phyloP scores from a whole-genome alignment of 2,888 invertebrate species.

The Drosophila paranaensis region DNA sequence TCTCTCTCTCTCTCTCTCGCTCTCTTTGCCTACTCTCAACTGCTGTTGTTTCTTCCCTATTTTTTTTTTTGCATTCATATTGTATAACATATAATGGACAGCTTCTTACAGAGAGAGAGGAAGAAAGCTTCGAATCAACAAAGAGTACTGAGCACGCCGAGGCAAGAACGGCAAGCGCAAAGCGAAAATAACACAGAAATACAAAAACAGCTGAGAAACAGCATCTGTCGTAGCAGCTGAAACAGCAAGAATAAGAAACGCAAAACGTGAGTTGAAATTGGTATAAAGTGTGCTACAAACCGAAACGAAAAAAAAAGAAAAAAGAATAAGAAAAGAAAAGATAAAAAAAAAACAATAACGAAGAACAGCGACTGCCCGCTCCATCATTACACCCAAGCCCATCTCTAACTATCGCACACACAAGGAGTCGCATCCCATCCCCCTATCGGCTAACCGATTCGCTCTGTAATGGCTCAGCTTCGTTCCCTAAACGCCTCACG shows the following conservation, averaged over 20 bases:
- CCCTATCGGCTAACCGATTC: neutral
- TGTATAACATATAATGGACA: slow-evolving; percentile 64
- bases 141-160: slow-evolving; percentile 8
- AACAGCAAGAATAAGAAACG: slow-evolving; percentile 4
- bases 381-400: neutral
- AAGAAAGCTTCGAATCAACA: slow-evolving; percentile 50
- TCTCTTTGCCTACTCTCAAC: slow-evolving; percentile 7
- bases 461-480: slow-evolving; percentile 85
- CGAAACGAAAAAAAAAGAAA: neutral
- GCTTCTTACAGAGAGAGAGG: slow-evolving; percentile 43
- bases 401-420: neutral
- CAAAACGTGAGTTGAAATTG: slow-evolving; percentile 17
- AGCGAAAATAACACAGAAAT: slow-evolving; percentile 2
- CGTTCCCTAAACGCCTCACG: slow-evolving; percentile 84
- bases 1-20: slow-evolving; percentile 16
- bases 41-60: slow-evolving; percentile 20
- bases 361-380: slow-evolving; percentile 4
- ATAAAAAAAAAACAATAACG: neutral
- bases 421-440: slow-evolving; percentile 10
- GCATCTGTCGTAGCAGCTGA: neutral
- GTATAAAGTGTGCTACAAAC: slow-evolving; percentile 12
- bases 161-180: neutral
- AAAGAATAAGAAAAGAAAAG: too few species aligned
- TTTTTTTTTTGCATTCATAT: slow-evolving; percentile 46
- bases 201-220: slow-evolving; percentile 47